Conservation (phyloP, 2,888 invertebrate species). For the Xanthia icteritia region DNA sequence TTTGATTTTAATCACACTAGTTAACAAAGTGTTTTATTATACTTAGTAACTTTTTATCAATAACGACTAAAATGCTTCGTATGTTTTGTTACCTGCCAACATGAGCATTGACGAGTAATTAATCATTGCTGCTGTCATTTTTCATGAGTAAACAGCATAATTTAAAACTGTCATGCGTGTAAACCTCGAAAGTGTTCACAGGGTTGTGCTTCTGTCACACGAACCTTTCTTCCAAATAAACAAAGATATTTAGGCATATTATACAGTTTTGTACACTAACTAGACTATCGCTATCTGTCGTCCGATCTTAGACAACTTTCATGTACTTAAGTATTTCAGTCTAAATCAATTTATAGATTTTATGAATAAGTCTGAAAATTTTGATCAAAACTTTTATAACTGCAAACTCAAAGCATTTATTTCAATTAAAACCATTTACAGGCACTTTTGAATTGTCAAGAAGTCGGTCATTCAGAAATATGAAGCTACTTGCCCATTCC, state of each 20-base stretch:
- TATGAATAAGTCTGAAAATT: neutral
- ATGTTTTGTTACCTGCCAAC: slow-evolving; percentile 28
- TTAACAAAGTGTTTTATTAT: slow-evolving; percentile 73
- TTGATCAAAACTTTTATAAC: neutral
- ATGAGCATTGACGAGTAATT: slow-evolving; percentile 60
- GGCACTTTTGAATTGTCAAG: no score
- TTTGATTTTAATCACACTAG: slow-evolving; percentile 81
- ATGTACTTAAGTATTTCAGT: neutral
- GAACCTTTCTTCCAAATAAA: neutral
- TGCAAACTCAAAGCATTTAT: no score
- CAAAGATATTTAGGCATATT: neutral
- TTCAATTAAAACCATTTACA: no score
- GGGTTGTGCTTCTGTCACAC: neutral
- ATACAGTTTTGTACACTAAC: no score
- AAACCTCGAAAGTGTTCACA: slow-evolving; percentile 29
- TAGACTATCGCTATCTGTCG: neutral
- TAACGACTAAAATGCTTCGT: slow-evolving; percentile 33
- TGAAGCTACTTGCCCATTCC: no score
- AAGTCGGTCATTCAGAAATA: no score
- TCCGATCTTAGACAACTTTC: neutral
- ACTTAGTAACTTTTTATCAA: slow-evolving; percentile 42
- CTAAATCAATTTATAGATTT: neutral
- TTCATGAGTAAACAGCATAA: slow-evolving; percentile 32
- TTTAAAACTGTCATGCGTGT: slow-evolving; percentile 37
- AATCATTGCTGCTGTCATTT: slow-evolving; percentile 35